Percentiles rank a stretch among this genome's conserved stretches.
These are phyloP conservation scores for Chromoteleia sp. DNA, from an alignment of 2,888 invertebrate genomes.

Conservation along the genomic window DNA sequence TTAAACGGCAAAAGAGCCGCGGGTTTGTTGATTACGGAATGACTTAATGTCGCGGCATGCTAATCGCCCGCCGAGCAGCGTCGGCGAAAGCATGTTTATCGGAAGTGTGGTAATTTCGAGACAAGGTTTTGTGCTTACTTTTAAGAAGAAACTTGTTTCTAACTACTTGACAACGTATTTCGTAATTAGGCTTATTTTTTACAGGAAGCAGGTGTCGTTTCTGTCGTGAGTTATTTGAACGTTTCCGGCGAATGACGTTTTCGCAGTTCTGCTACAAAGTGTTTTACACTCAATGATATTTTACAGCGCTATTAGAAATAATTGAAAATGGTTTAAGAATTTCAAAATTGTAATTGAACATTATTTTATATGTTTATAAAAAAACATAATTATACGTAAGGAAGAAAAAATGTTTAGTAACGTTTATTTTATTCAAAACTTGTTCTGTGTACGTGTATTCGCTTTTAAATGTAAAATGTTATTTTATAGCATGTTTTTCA, in stretches of 20 bases:
- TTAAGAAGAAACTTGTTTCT: slow-evolving; percentile 40
- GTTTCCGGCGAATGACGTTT: slow-evolving; percentile 19
- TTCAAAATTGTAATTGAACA: not conserved
- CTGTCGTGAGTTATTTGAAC: slow-evolving; percentile 26
- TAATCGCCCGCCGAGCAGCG: slow-evolving; percentile 8
- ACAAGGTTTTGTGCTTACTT: slow-evolving; percentile 51
- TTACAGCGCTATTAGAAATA: slow-evolving; percentile 1
- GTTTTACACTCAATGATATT: slow-evolving; percentile 6
- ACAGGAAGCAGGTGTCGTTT: slow-evolving; percentile 35
- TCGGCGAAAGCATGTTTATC: slow-evolving; percentile 19
- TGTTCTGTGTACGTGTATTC: too few relatives aligned
- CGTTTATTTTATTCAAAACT: too few relatives aligned
- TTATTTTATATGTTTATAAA: too few relatives aligned
- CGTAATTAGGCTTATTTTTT: slow-evolving; percentile 44
- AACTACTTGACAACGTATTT: slow-evolving; percentile 28
- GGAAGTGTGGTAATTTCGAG: slow-evolving; percentile 20
- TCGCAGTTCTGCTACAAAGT: slow-evolving; percentile 17
- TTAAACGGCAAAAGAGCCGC: not conserved
- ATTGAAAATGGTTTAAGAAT: slow-evolving; percentile 3
- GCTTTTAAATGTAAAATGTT: too few relatives aligned
- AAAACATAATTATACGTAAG: too few relatives aligned
- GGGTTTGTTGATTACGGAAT: slow-evolving; percentile 32
- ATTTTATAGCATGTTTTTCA: too few relatives aligned
- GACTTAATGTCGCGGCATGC: slow-evolving; percentile 25
- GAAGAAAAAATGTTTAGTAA: too few relatives aligned